Base-by-base conservation (phyloP, 2,888 invertebrate species). In the Volucella inanis region DNA sequence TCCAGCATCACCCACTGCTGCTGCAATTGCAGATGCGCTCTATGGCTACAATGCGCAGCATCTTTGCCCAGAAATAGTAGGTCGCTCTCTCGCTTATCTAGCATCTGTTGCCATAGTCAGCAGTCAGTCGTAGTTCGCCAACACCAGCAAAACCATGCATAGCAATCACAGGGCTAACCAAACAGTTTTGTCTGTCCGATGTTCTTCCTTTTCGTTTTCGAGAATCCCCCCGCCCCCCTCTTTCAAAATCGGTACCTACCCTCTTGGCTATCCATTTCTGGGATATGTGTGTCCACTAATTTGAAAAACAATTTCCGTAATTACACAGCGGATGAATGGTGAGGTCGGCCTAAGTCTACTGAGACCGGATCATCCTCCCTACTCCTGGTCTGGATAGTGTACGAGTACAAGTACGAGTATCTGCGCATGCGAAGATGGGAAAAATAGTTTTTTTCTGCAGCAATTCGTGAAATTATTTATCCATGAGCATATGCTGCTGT, bases 291-390 rank as follows among this genome's bases (percentile, higher is more conserved):
- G 90, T 90, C 90, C 91, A 90, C 90, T 91, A 91, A 91, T 91
- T 91, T 91, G 89, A 89, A 90, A 89, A 91, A 91, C 91, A 91
- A 91, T 91, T 91, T 91, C 90, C 90, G 90, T 91, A 91, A 91
- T 91, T 91, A 91, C 90, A 85, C 85, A 81, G 67, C 76, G 81
- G 68, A 85, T 77, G 85, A 85, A 72, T 15, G 22, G 76, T 67
- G 62, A 72, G 81, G 76, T 76, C 71, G 84, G 75, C 72, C 76
- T 80, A 80, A 71, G 84, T 67, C 65, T 64, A 68, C 67, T 68
- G 39, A 68, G 61, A 22, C 38, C 9, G 79, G 52, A 65, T 76
- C 72, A 54, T 72, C 65, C 65, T 50, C 41, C 11, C 47, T 43
- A 15, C 50, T 54, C n/a, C 39, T 43, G 15, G 50, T 41, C 31